Conservation (phyloP, 2,888 invertebrate genomes). For the Sphinx pinastri region DNA sequence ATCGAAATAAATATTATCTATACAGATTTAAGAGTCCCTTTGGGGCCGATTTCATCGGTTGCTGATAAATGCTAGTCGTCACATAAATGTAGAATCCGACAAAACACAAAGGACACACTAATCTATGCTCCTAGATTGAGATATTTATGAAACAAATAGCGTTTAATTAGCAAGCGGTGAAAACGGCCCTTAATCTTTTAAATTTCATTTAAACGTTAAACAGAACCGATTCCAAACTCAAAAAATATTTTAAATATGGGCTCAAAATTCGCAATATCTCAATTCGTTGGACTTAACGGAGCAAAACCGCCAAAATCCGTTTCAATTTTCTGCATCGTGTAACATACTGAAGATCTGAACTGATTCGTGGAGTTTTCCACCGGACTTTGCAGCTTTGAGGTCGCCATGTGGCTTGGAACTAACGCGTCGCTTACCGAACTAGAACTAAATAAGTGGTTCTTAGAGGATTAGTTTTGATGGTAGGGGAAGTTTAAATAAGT, state of each 20-base stretch:
- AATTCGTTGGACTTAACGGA: conserved; percentile 30
- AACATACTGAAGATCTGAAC: conserved; percentile 55
- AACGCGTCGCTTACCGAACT: conserved; percentile 23
- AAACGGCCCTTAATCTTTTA: no score
- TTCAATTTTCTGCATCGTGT: conserved; percentile 67
- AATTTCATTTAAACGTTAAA: background rate
- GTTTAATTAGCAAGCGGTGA: no score
- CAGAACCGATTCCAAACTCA: background rate
- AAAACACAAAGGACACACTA: no score
- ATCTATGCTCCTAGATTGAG: no score
- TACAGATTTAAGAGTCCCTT: no score
- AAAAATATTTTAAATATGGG: background rate
- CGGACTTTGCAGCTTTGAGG: conserved; percentile 38
- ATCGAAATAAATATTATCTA: no score
- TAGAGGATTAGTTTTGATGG: conserved; percentile 6
- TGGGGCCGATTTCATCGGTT: no score
- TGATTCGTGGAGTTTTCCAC: conserved; percentile 47
- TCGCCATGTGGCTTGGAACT: conserved; percentile 33
- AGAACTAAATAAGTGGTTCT: conserved; percentile 22
- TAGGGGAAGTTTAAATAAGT: background rate
- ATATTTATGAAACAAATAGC: no score
- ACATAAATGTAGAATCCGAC: no score
- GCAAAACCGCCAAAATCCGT: conserved; percentile 46
- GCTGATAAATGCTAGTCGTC: no score
- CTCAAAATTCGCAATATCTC: conserved; percentile 27